Percentiles rank a stretch among this genome's conserved stretches.
These are phyloP conservation scores for Prunella fulvescens DNA, from an alignment of 2,113 vertebrate species.

Conservation along the genomic window DNA sequence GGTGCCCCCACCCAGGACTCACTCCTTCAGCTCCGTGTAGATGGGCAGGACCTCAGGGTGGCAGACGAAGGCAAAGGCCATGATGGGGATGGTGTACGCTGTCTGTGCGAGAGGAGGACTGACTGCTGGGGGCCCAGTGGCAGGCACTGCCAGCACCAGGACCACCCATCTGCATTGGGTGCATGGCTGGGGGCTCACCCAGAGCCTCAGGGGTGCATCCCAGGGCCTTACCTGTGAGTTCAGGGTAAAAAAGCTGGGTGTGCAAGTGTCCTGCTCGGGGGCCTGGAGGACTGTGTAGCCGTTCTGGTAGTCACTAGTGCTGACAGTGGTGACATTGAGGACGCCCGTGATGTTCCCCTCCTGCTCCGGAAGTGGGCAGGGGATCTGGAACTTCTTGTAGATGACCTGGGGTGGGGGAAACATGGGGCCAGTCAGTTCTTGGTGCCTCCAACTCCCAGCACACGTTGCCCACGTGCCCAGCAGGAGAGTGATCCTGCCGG, in stretches of 20 bases:
- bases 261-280: slow-evolving; percentile 58
- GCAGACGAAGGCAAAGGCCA: slow-evolving; percentile 97
- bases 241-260: slow-evolving; percentile 84
- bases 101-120: slow-evolving; percentile 73
- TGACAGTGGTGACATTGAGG: slow-evolving; percentile 42
- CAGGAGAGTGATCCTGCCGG: neutral
- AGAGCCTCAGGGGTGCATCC: neutral
- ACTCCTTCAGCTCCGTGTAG: slow-evolving; percentile 96
- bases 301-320: slow-evolving; percentile 65
- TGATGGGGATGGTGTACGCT: slow-evolving; percentile 94
- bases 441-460: neutral
- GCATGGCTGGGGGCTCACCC: rapidly evolving
- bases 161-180: neutral
- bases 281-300: slow-evolving; percentile 49
- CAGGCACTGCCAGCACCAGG: neutral
- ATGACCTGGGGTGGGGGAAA: slow-evolving; percentile 78
- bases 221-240: slow-evolving; percentile 85
- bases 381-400: slow-evolving; percentile 94
- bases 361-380: slow-evolving; percentile 81
- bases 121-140: neutral
- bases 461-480: rapidly evolving
- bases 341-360: slow-evolving; percentile 74
- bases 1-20: slow-evolving; percentile 61
- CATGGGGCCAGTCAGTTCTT: rapidly evolving
- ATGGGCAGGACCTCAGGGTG: slow-evolving; percentile 97